Evolutionary conservation across 2,888 invertebrate species (phyloP).

Genomic region (Scaptomyza polygonia): DNA sequence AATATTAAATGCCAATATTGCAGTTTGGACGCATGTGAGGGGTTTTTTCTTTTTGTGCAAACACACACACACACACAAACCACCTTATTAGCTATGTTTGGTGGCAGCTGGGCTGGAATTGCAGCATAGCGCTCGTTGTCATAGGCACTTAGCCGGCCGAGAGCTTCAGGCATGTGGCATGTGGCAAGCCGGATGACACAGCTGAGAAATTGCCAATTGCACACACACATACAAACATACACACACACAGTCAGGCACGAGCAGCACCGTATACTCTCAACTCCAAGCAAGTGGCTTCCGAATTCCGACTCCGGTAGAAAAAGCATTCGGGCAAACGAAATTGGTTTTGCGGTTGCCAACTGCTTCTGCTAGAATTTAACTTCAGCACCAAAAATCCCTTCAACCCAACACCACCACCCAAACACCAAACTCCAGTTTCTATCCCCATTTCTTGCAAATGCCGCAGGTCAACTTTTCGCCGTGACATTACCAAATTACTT

Average conservation of each 20-base stretch:
- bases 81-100: conserved; percentile 36
- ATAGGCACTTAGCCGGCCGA: conserved; percentile 28
- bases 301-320: conserved; percentile 8
- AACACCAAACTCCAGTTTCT: background rate
- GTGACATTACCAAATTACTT: conserved; percentile 54
- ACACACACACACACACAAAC: conserved; percentile 3
- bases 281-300: background rate
- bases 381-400: too few relatives aligned
- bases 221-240: background rate
- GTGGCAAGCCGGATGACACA: conserved; percentile 21
- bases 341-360: conserved; percentile 54
- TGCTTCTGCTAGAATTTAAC: background rate
- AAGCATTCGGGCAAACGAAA: conserved; percentile 45
- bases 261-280: background rate
- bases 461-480: conserved; percentile 52
- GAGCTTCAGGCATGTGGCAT: conserved; percentile 19
- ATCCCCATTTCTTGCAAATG: conserved; percentile 29
- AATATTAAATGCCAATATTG: conserved; percentile 48
- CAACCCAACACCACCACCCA: background rate
- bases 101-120: conserved; percentile 2
- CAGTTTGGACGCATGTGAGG: conserved; percentile 1
- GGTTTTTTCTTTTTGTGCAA: conserved; percentile 11
- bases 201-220: conserved; percentile 44
- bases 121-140: conserved; percentile 31
- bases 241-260: conserved; percentile 9